phyloP scores from a whole-genome alignment of 2,888 invertebrate species.

The Helleia helle region DNA sequence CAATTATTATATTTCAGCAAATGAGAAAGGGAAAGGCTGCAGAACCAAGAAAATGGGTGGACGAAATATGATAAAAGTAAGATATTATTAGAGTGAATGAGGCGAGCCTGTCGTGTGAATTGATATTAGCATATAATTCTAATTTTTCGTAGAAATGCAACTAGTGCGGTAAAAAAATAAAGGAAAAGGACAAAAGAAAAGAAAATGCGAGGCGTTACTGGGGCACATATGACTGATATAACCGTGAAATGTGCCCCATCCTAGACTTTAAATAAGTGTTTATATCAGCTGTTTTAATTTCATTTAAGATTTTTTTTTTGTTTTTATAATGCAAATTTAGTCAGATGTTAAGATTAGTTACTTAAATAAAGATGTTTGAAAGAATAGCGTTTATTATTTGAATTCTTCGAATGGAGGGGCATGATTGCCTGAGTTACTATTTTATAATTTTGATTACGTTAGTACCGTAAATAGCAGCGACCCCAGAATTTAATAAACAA shows the following conservation, averaged over 20 bases:
- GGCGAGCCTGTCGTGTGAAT: too few relatives aligned
- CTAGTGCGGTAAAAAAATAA: background rate
- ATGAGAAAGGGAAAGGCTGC: too few relatives aligned
- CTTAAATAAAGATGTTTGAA: too few relatives aligned
- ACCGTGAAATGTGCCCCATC: background rate
- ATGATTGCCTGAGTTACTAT: conserved; percentile 1
- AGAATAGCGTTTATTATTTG: too few relatives aligned
- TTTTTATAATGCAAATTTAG: background rate
- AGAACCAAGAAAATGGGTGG: too few relatives aligned
- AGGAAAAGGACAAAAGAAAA: background rate
- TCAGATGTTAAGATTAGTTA: too few relatives aligned
- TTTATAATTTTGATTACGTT: conserved; percentile 10
- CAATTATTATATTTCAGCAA: too few relatives aligned
- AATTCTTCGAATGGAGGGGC: too few relatives aligned
- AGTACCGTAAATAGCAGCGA: too few relatives aligned
- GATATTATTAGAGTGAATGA: too few relatives aligned
- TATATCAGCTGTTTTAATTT: background rate
- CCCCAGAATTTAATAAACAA: background rate
- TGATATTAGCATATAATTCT: too few relatives aligned
- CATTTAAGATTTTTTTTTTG: background rate
- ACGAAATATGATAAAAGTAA: too few relatives aligned
- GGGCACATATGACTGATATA: background rate
- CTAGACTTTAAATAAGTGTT: background rate
- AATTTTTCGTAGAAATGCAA: background rate
- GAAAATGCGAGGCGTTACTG: background rate